Percentiles rank a stretch among this genome's conserved stretches.
Evolutionary conservation across 2,888 invertebrate species (phyloP).

Genomic region (Petrolisthes cinctipes): DNA sequence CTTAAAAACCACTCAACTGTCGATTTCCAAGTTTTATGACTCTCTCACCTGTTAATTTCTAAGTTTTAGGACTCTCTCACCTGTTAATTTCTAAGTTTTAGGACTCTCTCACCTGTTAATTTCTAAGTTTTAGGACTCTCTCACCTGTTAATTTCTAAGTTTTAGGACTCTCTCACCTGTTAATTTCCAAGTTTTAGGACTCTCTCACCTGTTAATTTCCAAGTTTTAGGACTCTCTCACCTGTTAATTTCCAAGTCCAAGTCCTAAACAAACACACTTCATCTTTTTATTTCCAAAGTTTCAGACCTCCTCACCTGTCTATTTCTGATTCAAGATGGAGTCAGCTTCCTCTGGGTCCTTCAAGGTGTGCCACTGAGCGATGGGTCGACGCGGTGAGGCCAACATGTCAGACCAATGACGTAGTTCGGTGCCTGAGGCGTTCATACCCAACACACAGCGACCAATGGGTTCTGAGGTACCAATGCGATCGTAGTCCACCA

Average conservation of each 20-base stretch:
- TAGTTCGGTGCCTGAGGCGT: conserved; percentile 96
- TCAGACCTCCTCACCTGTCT: conserved; percentile 30
- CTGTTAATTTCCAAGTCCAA: not conserved
- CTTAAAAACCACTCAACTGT: no score
- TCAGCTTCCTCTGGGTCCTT: conserved; percentile 94
- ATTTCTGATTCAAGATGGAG: conserved; percentile 66
- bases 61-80: no score
- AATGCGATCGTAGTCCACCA: conserved; percentile 99
- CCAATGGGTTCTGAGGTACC: conserved; percentile 99
- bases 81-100: no score
- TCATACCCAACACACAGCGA: conserved; percentile 95
- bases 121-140: no score
- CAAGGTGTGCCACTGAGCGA: conserved; percentile 99
- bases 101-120: no score
- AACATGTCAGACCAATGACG: conserved; percentile 99
- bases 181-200: no score
- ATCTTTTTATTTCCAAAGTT: not conserved
- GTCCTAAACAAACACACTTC: not conserved
- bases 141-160: no score
- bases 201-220: no score
- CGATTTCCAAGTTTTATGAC: no score
- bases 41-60: no score
- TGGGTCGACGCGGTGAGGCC: conserved; percentile 98
- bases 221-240: no score
- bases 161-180: no score